Conservation (phyloP, 1,140 invertebrate species). For the Bradysia coprophila region DNA sequence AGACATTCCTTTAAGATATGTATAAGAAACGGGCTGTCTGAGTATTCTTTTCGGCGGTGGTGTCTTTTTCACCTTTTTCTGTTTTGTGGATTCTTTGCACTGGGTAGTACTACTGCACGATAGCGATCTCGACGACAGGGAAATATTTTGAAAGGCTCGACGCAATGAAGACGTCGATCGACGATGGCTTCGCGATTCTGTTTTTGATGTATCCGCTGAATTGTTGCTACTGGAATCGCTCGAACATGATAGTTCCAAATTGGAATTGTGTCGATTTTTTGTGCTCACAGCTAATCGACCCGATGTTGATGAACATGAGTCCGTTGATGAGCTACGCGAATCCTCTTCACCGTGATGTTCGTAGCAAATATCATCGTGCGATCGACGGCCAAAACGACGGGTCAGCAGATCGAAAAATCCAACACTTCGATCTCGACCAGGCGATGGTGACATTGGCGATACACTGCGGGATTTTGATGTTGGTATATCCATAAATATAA, state of each 20-base stretch:
- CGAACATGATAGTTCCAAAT: slow-evolving; percentile 26
- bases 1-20: slow-evolving; percentile 56
- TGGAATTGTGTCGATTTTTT: slow-evolving; percentile 15
- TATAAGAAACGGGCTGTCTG: slow-evolving; percentile 52
- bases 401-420: slow-evolving; percentile 38
- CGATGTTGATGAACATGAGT: slow-evolving; percentile 33
- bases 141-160: slow-evolving; percentile 47
- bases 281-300: slow-evolving; percentile 18
- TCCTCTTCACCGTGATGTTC: slow-evolving; percentile 29
- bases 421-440: slow-evolving; percentile 30
- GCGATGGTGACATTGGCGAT: slow-evolving; percentile 23
- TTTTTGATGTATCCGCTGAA: slow-evolving; percentile 9
- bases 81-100: slow-evolving; percentile 9
- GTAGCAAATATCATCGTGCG: slow-evolving; percentile 21
- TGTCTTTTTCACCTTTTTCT: slow-evolving; percentile 3
- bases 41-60: slow-evolving; percentile 41
- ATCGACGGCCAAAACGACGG: slow-evolving; percentile 30
- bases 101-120: slow-evolving; percentile 35
- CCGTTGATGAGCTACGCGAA: slow-evolving; percentile 32
- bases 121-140: slow-evolving; percentile 36
- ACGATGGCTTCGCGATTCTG: slow-evolving; percentile 30
- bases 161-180: slow-evolving; percentile 43
- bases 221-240: slow-evolving; percentile 35
- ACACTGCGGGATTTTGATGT: slow-evolving; percentile 3
- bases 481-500: slow-evolving; percentile 4